Conservation (phyloP, 2,888 invertebrate genomes). For the Hofmannophila pseudospretella region DNA sequence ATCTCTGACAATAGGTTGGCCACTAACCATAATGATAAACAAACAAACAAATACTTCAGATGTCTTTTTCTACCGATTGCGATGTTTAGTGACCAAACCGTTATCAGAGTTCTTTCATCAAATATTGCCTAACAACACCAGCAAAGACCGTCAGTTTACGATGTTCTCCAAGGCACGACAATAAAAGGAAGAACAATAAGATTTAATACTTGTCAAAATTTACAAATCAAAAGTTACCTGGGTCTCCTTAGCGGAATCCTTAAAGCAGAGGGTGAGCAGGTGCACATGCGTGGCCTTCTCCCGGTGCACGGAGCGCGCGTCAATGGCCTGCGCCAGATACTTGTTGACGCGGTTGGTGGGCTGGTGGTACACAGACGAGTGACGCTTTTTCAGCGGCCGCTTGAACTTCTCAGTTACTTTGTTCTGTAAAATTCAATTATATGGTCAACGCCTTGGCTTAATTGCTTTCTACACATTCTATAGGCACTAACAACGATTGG, state of each 20-base stretch:
- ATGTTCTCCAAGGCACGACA: too few relatives aligned
- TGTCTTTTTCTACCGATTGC: too few relatives aligned
- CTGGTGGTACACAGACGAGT: slow-evolving; percentile 91
- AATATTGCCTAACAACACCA: too few relatives aligned
- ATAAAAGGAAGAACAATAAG: too few relatives aligned
- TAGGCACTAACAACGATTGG: slow-evolving; percentile 8
- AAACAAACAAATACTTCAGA: too few relatives aligned
- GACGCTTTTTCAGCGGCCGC: slow-evolving; percentile 91
- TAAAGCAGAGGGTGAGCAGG: slow-evolving; percentile 89
- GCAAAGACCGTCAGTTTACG: too few relatives aligned
- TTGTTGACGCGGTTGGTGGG: slow-evolving; percentile 95
- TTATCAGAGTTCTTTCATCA: too few relatives aligned
- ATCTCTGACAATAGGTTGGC: too few relatives aligned
- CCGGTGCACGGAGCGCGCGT: slow-evolving; percentile 92
- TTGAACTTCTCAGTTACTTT: slow-evolving; percentile 93
- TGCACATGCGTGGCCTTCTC: slow-evolving; percentile 94
- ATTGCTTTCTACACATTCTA: not conserved
- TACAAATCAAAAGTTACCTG: slow-evolving; percentile 82
- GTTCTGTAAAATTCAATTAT: slow-evolving; percentile 76
- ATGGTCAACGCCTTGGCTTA: slow-evolving; percentile 28
- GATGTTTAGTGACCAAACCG: too few relatives aligned
- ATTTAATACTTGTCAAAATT: too few relatives aligned
- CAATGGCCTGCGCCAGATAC: slow-evolving; percentile 93
- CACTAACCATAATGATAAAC: too few relatives aligned
- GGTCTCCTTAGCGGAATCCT: slow-evolving; percentile 89